These are phyloP conservation scores for Aegithalos caudatus DNA, from an alignment of 2,113 vertebrate species.

Conservation along the genomic window DNA sequence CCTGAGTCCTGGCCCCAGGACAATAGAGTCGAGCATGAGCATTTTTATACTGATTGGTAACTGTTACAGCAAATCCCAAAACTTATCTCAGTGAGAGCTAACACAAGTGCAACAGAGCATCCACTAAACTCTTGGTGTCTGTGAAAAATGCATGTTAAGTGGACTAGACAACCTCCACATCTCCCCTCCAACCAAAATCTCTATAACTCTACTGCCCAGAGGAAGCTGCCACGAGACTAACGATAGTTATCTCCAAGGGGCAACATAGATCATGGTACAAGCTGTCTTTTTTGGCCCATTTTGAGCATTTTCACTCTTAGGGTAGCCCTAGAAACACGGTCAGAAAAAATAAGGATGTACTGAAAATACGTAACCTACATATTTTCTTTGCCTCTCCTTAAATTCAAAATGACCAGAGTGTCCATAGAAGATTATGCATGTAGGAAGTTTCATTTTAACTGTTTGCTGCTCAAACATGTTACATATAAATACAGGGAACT, in stretches of 20 bases:
- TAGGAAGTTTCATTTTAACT: not conserved
- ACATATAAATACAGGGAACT: not conserved
- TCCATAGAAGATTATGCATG: not conserved
- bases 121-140: not conserved
- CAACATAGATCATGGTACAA: not conserved
- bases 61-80: not conserved
- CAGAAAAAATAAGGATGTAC: not conserved
- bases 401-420: not conserved
- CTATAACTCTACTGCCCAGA: fast-evolving
- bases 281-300: not conserved
- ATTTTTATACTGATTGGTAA: not conserved
- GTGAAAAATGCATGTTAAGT: not conserved
- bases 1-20: not conserved
- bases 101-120: not conserved
- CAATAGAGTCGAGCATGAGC: fast-evolving
- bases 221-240: not conserved
- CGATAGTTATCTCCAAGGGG: not conserved
- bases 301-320: not conserved
- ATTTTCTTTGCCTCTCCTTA: not conserved
- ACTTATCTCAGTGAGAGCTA: not conserved
- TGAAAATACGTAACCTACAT: not conserved
- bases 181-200: not conserved
- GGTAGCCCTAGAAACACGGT: not conserved
- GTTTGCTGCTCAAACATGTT: not conserved
- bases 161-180: not conserved